phyloP scores from a whole-genome alignment of 2,113 vertebrate genomes.

The Gadus macrocephalus region DNA sequence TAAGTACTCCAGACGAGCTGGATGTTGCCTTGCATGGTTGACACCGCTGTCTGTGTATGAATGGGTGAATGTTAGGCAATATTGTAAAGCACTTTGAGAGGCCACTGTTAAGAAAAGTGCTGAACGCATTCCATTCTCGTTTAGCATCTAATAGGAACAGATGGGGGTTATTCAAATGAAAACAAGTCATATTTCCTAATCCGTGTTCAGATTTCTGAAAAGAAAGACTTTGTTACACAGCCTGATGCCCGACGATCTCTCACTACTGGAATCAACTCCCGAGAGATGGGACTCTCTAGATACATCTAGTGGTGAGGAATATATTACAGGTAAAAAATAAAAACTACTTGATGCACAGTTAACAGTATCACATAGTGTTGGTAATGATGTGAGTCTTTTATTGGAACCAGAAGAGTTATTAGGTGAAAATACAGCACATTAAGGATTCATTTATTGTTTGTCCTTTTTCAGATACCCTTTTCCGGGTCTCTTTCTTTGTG shows the following conservation, averaged over 20 bases:
- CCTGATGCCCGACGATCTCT: constrained; percentile 63
- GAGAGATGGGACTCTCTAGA: constrained; percentile 76
- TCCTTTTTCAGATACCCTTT: constrained; percentile 71
- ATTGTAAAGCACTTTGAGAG: no score
- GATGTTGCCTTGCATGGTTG: no score
- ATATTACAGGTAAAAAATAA: constrained; percentile 72
- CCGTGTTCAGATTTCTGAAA: constrained; percentile 71
- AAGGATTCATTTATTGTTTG: neutral
- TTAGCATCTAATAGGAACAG: no score
- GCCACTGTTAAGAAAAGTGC: no score
- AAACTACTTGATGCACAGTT: neutral
- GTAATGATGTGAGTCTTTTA: no score
- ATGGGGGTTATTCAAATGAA: neutral
- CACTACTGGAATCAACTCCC: constrained; percentile 67
- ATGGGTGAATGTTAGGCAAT: no score
- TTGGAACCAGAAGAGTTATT: no score
- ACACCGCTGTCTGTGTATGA: no score
- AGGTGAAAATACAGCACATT: no score
- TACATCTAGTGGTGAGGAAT: constrained; percentile 51
- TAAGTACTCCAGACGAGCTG: no score
- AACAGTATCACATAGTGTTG: no score
- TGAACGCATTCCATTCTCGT: no score
- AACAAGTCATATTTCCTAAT: constrained; percentile 39
- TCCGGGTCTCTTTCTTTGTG: constrained; percentile 80
- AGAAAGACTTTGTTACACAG: constrained; percentile 72